phyloP scores from a whole-genome alignment of 2,797 vertebrate genomes.

The Gambusia yucatana region DNA sequence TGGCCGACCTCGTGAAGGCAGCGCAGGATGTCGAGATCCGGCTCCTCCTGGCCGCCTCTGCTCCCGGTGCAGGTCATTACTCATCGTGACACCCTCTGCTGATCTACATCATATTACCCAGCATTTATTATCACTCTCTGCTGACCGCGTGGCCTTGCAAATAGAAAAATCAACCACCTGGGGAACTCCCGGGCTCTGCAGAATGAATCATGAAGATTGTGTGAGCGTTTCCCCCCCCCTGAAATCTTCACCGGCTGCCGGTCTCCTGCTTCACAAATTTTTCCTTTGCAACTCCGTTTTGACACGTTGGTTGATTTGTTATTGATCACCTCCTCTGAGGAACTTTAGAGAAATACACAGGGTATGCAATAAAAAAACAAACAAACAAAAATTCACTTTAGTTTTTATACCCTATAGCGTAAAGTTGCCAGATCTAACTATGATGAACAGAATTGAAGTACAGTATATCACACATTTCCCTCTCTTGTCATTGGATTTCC shows the following conservation, averaged over 20 bases:
- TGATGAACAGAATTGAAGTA: slow-evolving; percentile 23
- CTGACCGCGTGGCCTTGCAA: slow-evolving; percentile 40
- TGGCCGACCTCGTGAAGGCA: slow-evolving; percentile 62
- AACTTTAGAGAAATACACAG: slow-evolving; percentile 22
- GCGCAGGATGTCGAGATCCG: slow-evolving; percentile 36
- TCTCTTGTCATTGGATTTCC: slow-evolving; percentile 7
- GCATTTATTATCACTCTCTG: slow-evolving; percentile 60
- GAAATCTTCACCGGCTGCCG: slow-evolving; percentile 6
- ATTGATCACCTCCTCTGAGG: slow-evolving; percentile 41
- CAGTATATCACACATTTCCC: slow-evolving; percentile 2
- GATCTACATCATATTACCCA: slow-evolving; percentile 72
- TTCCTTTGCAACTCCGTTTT: slow-evolving; percentile 25
- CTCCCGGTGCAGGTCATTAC: slow-evolving; percentile 64
- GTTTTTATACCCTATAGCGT: slow-evolving; percentile 27
- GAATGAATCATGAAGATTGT: slow-evolving; percentile 42
- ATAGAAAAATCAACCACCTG: slow-evolving; percentile 19
- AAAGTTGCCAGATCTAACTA: slow-evolving; percentile 12
- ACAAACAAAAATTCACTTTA: slow-evolving; percentile 15
- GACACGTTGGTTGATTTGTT: slow-evolving; percentile 43
- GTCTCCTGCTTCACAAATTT: slow-evolving; percentile 33
- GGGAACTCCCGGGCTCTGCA: slow-evolving; percentile 8
- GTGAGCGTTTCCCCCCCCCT: slow-evolving; percentile 17
- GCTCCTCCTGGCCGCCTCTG: slow-evolving; percentile 39
- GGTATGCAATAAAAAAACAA: slow-evolving; percentile 16
- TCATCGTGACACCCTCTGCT: slow-evolving; percentile 69